Evolutionary conservation across 2,797 vertebrate genomes (phyloP).

Genomic region (Catostomus latipinnis): DNA sequence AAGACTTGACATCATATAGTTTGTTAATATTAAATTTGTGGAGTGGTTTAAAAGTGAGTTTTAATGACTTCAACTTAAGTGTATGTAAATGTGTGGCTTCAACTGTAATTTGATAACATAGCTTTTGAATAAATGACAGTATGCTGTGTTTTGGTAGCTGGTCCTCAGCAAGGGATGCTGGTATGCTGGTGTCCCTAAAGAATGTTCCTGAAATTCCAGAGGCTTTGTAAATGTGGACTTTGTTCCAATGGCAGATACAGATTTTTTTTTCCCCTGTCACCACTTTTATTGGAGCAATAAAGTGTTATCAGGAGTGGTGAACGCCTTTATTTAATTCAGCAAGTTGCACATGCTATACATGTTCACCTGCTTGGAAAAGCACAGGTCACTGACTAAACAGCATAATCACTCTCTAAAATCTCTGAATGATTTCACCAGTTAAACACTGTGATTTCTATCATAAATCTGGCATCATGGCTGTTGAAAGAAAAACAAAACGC

Average conservation of each 20-base stretch:
- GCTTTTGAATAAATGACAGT: too few species aligned
- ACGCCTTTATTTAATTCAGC: conserved; percentile 61
- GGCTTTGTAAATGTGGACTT: conserved; percentile 67
- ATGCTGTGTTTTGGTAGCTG: too few species aligned
- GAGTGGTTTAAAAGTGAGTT: too few species aligned
- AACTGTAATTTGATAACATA: too few species aligned
- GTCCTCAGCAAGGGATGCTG: too few species aligned
- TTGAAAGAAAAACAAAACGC: too few species aligned
- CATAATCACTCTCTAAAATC: background rate
- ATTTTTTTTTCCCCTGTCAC: conserved; percentile 22
- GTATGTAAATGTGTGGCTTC: too few species aligned
- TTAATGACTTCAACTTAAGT: too few species aligned
- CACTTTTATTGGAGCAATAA: conserved; percentile 72
- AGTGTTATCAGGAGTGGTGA: conserved; percentile 64
- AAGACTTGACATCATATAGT: too few species aligned
- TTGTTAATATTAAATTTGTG: too few species aligned
- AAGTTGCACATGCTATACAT: conserved; percentile 28
- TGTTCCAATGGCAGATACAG: conserved; percentile 45
- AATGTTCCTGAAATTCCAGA: conserved; percentile 56
- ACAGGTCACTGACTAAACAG: background rate
- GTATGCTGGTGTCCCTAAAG: background rate
- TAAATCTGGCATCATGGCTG: conserved; percentile 22
- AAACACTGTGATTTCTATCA: background rate
- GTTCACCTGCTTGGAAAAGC: conserved; percentile 26
- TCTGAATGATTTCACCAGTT: background rate